A percentile compares a stretch with the other conserved stretches of the same genome.
phyloP scores from a whole-genome alignment of 2,113 vertebrate genomes.

The Erinaceus europaeus region DNA sequence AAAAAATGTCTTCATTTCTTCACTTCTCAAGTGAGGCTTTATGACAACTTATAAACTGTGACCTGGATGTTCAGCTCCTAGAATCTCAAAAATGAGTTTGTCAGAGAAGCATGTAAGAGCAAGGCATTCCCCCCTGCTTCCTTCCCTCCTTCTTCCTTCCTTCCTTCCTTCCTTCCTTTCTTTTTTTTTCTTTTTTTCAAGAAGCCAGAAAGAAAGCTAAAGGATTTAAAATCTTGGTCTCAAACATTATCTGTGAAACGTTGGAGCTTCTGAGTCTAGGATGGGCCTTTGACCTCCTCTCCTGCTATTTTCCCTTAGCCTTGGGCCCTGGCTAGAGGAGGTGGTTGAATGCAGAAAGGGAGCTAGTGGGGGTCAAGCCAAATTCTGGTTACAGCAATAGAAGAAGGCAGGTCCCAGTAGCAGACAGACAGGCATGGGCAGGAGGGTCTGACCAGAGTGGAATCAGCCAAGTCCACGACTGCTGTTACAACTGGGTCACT shows the following conservation, averaged over 20 bases:
- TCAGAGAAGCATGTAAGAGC: fast-evolving
- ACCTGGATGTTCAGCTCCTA: not conserved
- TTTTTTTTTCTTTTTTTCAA: too few species aligned
- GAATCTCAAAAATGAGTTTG: not conserved
- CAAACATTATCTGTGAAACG: fast-evolving
- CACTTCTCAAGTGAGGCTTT: not conserved
- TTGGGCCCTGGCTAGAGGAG: not conserved
- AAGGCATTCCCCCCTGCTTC: too few species aligned
- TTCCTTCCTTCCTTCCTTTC: too few species aligned
- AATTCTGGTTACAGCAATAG: too few species aligned
- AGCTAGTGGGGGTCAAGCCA: fast-evolving
- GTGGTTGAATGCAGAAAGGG: fast-evolving
- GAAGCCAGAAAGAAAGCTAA: not conserved
- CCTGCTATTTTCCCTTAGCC: not conserved
- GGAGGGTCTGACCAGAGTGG: fast-evolving
- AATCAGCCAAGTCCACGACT: fast-evolving
- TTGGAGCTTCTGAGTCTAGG: too few species aligned
- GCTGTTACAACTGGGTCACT: fast-evolving
- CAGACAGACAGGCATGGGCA: fast-evolving
- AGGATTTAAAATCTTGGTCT: not conserved
- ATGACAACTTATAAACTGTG: not conserved
- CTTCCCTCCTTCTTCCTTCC: too few species aligned
- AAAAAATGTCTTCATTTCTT: not conserved
- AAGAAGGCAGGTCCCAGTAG: not conserved
- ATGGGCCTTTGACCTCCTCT: fast-evolving